Conservation (phyloP, 2,888 invertebrate species). For the Alsophila aescularia region DNA sequence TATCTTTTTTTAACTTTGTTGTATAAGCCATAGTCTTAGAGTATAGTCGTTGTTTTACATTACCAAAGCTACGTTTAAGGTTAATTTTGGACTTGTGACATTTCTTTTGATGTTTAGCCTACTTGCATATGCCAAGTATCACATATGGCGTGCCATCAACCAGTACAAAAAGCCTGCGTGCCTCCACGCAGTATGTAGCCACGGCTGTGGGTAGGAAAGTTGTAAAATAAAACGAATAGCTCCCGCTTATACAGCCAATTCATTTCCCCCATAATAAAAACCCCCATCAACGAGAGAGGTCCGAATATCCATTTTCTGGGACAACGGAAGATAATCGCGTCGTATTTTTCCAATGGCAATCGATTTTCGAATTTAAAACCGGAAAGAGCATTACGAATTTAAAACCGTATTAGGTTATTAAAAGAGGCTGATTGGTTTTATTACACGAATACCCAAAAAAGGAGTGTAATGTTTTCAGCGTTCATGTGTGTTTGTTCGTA, state of each 20-base stretch:
- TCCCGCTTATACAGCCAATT: slow-evolving; percentile 36
- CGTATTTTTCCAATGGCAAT: slow-evolving; percentile 34
- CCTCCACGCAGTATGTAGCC: slow-evolving; percentile 23
- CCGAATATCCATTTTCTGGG: slow-evolving; percentile 43
- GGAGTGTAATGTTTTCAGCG: no score
- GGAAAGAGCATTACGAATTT: slow-evolving; percentile 35
- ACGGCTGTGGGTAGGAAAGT: slow-evolving; percentile 17
- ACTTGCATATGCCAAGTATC: not conserved
- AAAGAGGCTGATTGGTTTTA: slow-evolving; percentile 21
- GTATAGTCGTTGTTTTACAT: no score
- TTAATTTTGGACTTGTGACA: not conserved
- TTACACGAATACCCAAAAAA: no score
- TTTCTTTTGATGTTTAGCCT: not conserved
- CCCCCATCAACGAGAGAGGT: slow-evolving; percentile 36
- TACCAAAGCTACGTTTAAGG: no score
- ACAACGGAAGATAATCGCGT: slow-evolving; percentile 40
- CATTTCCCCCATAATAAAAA: slow-evolving; percentile 41
- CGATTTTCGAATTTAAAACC: slow-evolving; percentile 20
- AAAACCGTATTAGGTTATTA: slow-evolving; percentile 36
- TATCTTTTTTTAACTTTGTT: no score
- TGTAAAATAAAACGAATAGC: slow-evolving; percentile 37
- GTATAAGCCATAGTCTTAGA: no score
- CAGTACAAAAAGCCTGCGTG: slow-evolving; percentile 11
- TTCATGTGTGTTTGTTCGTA: slow-evolving; percentile 26
- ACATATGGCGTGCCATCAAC: not conserved